phyloP scores from a whole-genome alignment of 2,888 invertebrate genomes.

The Agrilus cyanescens region DNA sequence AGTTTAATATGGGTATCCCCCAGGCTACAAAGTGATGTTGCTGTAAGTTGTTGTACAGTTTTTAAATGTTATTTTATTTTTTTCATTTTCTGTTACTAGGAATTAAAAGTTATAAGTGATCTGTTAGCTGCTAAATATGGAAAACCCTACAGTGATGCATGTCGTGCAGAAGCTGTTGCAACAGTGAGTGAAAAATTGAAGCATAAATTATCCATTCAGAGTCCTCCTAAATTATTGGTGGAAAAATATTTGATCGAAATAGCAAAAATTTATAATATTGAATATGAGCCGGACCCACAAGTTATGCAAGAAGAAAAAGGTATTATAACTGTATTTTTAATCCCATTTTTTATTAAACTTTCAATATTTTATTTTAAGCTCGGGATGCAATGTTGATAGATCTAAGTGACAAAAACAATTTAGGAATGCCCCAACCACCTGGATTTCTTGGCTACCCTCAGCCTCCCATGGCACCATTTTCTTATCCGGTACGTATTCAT shows the following conservation, averaged over 20 bases:
- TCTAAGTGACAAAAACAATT: slow-evolving; percentile 49
- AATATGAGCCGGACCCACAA: slow-evolving; percentile 90
- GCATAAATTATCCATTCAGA: slow-evolving; percentile 86
- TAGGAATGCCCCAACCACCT: slow-evolving; percentile 55
- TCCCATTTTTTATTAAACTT: slow-evolving; percentile 28
- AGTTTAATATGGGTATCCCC: slow-evolving; percentile 97
- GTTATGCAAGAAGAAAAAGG: slow-evolving; percentile 65
- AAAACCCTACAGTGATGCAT: slow-evolving; percentile 81
- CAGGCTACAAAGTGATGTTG: slow-evolving; percentile 73
- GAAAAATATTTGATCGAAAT: slow-evolving; percentile 95
- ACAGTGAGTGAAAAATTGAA: slow-evolving; percentile 84
- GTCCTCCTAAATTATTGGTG: slow-evolving; percentile 88
- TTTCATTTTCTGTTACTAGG: slow-evolving; percentile 36
- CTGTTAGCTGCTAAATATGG: slow-evolving; percentile 88
- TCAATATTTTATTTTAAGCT: slow-evolving; percentile 12
- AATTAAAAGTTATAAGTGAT: slow-evolving; percentile 73
- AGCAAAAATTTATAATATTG: slow-evolving; percentile 87
- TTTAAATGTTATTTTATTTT: too few relatives aligned
- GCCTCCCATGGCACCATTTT: slow-evolving; percentile 54
- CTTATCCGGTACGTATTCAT: slow-evolving; percentile 45
- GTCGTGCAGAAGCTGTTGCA: slow-evolving; percentile 66
- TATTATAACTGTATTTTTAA: slow-evolving; percentile 4
- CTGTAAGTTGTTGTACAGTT: slow-evolving; percentile 42
- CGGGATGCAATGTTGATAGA: slow-evolving; percentile 60
- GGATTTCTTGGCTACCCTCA: slow-evolving; percentile 76